A percentile compares a stretch with the other conserved stretches of the same genome.
These are phyloP conservation scores for Tenthredo distinguenda DNA, from an alignment of 2,888 invertebrate species.

Conservation along the genomic window DNA sequence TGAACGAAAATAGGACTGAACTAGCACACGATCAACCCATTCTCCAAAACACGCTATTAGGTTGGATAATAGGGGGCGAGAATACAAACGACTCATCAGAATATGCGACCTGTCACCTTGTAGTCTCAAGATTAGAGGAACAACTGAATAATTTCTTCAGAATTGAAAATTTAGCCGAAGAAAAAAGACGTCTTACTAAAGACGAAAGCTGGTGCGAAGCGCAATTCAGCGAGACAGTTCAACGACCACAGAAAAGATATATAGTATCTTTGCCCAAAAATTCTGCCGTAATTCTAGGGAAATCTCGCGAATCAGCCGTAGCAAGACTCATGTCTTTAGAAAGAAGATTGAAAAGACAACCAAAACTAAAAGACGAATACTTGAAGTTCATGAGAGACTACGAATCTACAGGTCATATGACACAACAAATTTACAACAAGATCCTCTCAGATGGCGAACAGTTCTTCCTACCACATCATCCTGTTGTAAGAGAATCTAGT, in stretches of 20 bases:
- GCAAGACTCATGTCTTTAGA: conserved; percentile 46
- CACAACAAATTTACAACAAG: conserved; percentile 20
- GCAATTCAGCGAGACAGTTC: conserved; percentile 50
- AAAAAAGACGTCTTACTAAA: conserved; percentile 35
- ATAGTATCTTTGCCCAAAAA: conserved; percentile 54
- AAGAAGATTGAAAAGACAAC: conserved; percentile 44
- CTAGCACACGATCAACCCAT: too few species aligned
- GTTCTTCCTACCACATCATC: conserved; percentile 29
- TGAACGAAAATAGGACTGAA: too few species aligned
- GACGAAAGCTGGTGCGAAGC: conserved; percentile 55
- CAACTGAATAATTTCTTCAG: too few species aligned
- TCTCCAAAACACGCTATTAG: too few species aligned
- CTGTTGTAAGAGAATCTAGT: conserved; percentile 17
- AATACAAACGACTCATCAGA: too few species aligned
- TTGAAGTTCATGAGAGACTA: conserved; percentile 50
- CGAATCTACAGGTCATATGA: conserved; percentile 53
- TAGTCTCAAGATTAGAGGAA: too few species aligned
- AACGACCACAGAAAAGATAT: conserved; percentile 52
- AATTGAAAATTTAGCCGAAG: too few species aligned
- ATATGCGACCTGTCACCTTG: too few species aligned
- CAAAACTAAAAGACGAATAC: conserved; percentile 49
- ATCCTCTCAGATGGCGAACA: neutral
- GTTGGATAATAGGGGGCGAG: too few species aligned
- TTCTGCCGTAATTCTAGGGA: conserved; percentile 48
- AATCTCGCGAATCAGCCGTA: conserved; percentile 51